Evolutionary conservation across 2,113 vertebrate genomes (phyloP).

Genomic region (Engraulis encrasicolus): DNA sequence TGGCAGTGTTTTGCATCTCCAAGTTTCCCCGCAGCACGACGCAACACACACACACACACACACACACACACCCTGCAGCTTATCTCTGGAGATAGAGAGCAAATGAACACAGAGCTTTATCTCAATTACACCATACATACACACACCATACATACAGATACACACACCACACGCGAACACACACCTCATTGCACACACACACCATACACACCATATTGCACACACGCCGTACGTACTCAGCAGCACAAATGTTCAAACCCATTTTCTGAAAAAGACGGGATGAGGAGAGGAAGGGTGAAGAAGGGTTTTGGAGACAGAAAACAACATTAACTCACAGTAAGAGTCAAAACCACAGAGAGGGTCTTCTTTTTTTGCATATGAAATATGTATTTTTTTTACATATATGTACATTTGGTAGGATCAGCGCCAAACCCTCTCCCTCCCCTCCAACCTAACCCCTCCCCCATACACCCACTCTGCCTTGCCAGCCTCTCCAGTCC

Average conservation of each 20-base stretch:
- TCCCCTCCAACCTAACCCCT: constrained; percentile 64
- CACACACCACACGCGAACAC: no score
- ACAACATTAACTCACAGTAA: neutral
- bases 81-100: constrained; percentile 70
- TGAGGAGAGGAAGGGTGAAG: no score
- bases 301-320: no score
- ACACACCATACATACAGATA: constrained; percentile 34
- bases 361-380: neutral
- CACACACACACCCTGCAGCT: constrained; percentile 66
- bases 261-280: no score
- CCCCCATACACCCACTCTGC: no score
- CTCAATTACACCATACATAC: constrained; percentile 59
- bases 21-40: constrained; percentile 26
- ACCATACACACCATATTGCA: no score
- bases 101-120: constrained; percentile 72
- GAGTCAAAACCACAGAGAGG: neutral
- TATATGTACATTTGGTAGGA: constrained; percentile 52
- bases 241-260: neutral
- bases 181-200: no score
- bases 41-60: constrained; percentile 60
- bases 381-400: constrained; percentile 24
- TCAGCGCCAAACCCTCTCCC: constrained; percentile 62
- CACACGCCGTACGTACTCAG: no score
- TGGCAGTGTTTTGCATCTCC: constrained; percentile 58
- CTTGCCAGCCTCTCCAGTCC: neutral